Base-by-base conservation (phyloP, 1,140 invertebrate species). In the Bombus haemorrhoidalis region DNA sequence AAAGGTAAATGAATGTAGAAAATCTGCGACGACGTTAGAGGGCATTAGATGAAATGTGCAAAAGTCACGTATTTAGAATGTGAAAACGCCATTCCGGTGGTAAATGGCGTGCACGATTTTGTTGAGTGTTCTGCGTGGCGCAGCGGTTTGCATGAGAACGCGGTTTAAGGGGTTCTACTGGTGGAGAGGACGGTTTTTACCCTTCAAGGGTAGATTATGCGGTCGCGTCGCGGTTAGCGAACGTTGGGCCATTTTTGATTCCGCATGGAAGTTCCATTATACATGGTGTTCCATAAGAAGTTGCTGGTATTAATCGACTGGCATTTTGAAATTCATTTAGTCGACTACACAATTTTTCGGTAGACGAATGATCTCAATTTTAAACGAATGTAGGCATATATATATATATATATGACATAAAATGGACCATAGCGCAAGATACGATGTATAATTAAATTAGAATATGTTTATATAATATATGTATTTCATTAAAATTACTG, bases 91-190 rank as follows among this genome's bases (percentile, higher is more conserved):
- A 53, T 74, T 74, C 22, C 10, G n/a, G n/a, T 74, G 10, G 28
- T 74, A 53, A 74, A 74, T 74, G n/a, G 41, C 72, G 18, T 34
- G 72, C 43, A 34, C 72, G 39, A 39, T 47, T 22, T 53, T 12
- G 22, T 74, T 18, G 25, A 74, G 72, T 53, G 72, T 72, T 72
- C 25, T 22, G 71, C 41, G 32, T 25, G 18, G 72, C 72, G 72
- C 32, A n/a, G 5, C 32, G 10, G 72, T 34, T 74, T 74, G 72
- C 72, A 74, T 34, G 72, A 43, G 32, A 74, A 74, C 72, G 72
- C 39, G 72, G 32, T 28, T 47, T 34, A 74, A 41, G 53, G 43
- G n/a, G 72, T 53, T 74, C 43, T 32, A 53, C 43, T 25, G 72
- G 10, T 34, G 41, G 43, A 53, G 72, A 73, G 72, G 41, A 73